Conservation (phyloP, 2,797 vertebrate genomes). For the Pseudocheirus occidentalis region DNA sequence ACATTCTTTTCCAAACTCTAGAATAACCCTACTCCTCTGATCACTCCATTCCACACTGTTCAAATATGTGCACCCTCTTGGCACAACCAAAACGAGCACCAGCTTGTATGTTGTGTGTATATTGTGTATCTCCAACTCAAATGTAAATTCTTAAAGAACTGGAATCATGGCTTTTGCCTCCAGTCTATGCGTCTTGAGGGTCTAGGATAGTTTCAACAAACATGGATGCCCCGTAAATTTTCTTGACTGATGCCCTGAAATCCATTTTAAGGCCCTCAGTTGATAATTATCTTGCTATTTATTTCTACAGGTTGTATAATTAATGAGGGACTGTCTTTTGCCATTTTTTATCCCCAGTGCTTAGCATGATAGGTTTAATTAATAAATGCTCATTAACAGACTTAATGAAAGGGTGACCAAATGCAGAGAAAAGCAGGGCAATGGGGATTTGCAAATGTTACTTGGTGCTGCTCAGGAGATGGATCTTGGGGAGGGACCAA, state of each 20-base stretch:
- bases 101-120: neutral
- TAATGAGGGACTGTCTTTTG: neutral
- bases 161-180: neutral
- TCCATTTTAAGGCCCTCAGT: slow-evolving; percentile 13
- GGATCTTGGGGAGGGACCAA: slow-evolving; percentile 3
- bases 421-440: slow-evolving; percentile 2
- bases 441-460: neutral
- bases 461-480: neutral
- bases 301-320: slow-evolving; percentile 26
- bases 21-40: neutral
- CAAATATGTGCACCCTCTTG: neutral
- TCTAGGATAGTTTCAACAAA: neutral
- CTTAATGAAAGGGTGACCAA: neutral
- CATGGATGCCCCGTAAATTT: neutral
- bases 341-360: neutral
- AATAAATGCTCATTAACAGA: neutral
- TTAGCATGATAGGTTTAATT: neutral
- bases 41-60: neutral
- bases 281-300: neutral
- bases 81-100: neutral
- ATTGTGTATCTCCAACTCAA: neutral
- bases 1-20: neutral
- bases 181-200: neutral
- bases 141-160: neutral
- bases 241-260: slow-evolving; percentile 1